Conservation (phyloP, 2,888 invertebrate species). For the Cyaniris semiargus region DNA sequence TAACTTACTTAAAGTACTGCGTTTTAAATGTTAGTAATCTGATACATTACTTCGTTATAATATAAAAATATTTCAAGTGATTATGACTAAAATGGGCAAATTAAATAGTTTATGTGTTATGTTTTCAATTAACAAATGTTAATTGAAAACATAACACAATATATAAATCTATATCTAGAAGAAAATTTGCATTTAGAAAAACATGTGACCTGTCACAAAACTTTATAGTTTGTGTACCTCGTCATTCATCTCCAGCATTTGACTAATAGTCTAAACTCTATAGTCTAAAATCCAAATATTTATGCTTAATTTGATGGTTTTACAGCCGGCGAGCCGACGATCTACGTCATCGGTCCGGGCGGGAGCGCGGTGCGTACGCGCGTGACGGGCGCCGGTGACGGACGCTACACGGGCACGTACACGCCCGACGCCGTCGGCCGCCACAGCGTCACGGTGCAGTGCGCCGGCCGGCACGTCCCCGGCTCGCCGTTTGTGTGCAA, state of each 20-base stretch:
- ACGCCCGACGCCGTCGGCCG: constrained; percentile 93
- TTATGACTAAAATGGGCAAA: no score
- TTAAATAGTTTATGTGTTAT: no score
- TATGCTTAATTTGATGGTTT: neutral
- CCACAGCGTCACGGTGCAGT: constrained; percentile 90
- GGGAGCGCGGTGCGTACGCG: constrained; percentile 89
- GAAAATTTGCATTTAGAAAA: no score
- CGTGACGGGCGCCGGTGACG: constrained; percentile 82
- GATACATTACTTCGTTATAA: neutral
- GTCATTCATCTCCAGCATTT: no score
- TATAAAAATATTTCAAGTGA: neutral
- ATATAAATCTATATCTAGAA: no score
- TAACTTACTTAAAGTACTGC: neutral
- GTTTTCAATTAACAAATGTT: no score
- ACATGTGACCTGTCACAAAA: no score
- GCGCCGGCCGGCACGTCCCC: constrained; percentile 91
- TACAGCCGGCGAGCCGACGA: constrained; percentile 83
- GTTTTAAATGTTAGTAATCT: neutral
- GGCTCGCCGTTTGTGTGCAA: constrained; percentile 97
- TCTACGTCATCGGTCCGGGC: constrained; percentile 90
- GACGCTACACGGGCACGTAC: constrained; percentile 89
- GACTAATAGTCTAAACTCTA: no score
- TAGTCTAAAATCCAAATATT: no score
- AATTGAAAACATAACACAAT: no score
- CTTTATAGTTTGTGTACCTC: no score